Percentiles rank a stretch among this genome's conserved stretches.
These are phyloP conservation scores for Tetheella fluctuosa DNA, from an alignment of 2,888 invertebrate species.

Conservation along the genomic window DNA sequence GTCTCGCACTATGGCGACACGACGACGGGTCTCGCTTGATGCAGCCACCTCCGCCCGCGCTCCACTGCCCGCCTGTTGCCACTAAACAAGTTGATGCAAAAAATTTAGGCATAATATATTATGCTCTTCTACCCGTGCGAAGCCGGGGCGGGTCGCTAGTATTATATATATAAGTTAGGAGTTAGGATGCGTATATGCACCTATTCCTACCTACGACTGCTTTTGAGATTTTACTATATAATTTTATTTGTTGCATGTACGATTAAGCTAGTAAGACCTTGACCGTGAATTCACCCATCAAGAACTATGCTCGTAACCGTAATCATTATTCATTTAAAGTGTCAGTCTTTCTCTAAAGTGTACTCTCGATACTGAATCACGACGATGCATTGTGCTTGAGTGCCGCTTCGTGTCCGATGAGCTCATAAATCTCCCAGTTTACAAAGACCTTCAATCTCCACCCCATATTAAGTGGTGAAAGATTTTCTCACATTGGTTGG, in stretches of 20 bases:
- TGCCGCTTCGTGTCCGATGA: constrained; percentile 60
- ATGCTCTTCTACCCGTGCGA: too few relatives aligned
- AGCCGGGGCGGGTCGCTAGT: too few relatives aligned
- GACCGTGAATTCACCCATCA: constrained; percentile 1
- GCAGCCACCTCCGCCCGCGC: too few relatives aligned
- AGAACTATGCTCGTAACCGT: not conserved
- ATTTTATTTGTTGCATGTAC: not conserved
- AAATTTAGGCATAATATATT: too few relatives aligned
- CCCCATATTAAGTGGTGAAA: constrained; percentile 18
- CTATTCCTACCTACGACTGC: too few relatives aligned
- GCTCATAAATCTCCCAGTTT: constrained; percentile 44
- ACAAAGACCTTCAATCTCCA: constrained; percentile 26
- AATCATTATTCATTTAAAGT: constrained; percentile 29
- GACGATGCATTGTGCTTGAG: constrained; percentile 58
- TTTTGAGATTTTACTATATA: too few relatives aligned
- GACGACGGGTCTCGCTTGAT: too few relatives aligned
- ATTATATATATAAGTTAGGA: too few relatives aligned
- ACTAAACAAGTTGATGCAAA: too few relatives aligned
- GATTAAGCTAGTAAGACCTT: not conserved
- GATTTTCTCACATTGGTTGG: constrained; percentile 42
- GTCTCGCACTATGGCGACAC: too few relatives aligned
- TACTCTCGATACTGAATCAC: constrained; percentile 46
- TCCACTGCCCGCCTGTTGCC: too few relatives aligned
- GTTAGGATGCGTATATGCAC: too few relatives aligned
- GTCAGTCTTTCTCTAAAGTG: constrained; percentile 28